Base-by-base conservation (phyloP, 2,888 invertebrate genomes). In the Phengaris arion region DNA sequence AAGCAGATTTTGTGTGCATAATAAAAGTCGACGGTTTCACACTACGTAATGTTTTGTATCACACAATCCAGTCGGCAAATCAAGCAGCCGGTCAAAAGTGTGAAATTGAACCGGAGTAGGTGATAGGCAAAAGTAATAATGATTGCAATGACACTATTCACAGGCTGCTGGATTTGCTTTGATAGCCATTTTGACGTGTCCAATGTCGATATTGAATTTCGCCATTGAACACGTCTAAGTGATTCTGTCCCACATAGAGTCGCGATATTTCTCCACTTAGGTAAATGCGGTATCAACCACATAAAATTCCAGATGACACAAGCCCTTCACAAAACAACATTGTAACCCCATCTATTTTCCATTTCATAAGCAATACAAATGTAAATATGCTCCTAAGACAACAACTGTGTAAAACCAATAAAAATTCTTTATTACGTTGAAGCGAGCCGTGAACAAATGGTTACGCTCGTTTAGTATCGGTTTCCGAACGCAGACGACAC, bases 361-460 rank as follows among this genome's bases (percentile, higher is more conserved):
- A 51, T 72, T n/a, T 72, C 22, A 35, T 54, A 73, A 52, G 54
- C 35, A 10, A n/a, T 15, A 73, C 15, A 74, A 22, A 51, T 75
- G 72, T 72, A 52, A 72, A 72, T 68, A 64, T 51, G 45, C 69
- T 48, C 57, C 54, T 54, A 72, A 76, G 74, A 76, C 74, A 74
- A 79, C 78, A 80, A 77, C 79, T 77, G 79, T 79, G 78, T 78
- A 85, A 88, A 87, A 86, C 86, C 87, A 90, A 90, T 90, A 90
- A 89, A 89, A 86, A 22, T 84, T 83, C 87, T 89, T 90, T 90
- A 89, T 89, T 87, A 89, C 87, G 80, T 81, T 83, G 85, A 86
- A 86, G 86, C 90, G 86, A 83, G 85, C 83, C 83, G 81, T 86
- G 88, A 87, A 89, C 87, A 86, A 83, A 86, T 83, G 83, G 83